Evolutionary conservation across 1,140 invertebrate genomes (phyloP).

Genomic region (Limonius californicus): DNA sequence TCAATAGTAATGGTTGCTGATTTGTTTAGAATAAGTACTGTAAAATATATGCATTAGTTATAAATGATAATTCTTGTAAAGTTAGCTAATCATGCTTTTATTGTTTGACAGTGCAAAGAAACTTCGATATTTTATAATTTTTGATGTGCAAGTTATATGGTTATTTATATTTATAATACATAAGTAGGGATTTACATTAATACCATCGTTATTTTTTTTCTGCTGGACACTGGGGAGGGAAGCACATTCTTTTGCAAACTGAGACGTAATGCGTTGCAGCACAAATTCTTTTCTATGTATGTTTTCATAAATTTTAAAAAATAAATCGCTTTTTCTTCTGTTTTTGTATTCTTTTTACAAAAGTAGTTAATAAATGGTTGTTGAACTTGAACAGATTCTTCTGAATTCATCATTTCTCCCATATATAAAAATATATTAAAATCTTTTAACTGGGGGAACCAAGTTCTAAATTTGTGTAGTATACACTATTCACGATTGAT

Average conservation of each 20-base stretch:
- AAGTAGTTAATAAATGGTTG: too few species aligned
- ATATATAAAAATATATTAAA: too few species aligned
- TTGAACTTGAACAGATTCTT: too few species aligned
- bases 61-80: constrained; percentile 8
- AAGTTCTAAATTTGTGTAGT: too few species aligned
- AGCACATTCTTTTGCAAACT: neutral
- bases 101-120: constrained; percentile 13
- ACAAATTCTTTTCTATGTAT: constrained; percentile 8
- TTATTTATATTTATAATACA: constrained; percentile 15
- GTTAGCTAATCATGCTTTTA: constrained; percentile 6
- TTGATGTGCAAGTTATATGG: constrained; percentile 7
- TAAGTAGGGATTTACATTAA: neutral
- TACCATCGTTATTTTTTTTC: constrained; percentile 1
- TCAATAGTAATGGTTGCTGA: neutral
- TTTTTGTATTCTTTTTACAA: too few species aligned
- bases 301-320: constrained; percentile 7
- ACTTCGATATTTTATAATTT: constrained; percentile 14
- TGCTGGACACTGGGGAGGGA: neutral
- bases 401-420: too few species aligned
- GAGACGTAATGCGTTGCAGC: neutral
- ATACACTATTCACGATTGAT: too few species aligned
- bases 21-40: constrained; percentile 2
- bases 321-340: constrained; percentile 4
- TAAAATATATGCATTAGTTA: constrained; percentile 10
- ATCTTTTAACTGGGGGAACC: too few species aligned